Evolutionary conservation across 92 coral and sea anemone genomes (phyloP), one percentile per base, ranked within the genome.

Genomic region (Epizoanthus ramosus): DNA sequence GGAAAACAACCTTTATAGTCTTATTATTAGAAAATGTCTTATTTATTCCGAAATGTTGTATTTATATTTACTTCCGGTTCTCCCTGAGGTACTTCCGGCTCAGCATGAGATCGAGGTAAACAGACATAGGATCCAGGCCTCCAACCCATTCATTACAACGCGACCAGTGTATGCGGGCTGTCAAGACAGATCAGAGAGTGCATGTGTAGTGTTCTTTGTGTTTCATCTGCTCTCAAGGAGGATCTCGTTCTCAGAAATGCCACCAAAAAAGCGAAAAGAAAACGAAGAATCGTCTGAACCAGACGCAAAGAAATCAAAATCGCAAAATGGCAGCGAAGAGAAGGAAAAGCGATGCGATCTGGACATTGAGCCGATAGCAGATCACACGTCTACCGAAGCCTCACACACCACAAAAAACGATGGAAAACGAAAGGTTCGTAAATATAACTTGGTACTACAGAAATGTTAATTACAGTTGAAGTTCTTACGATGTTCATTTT

Each of bases 231-330:
- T 77, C 82, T 63, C 71, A 43, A 61, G 71, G 82, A 71, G 82
- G 82, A 77, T 43, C n/a, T 43, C 41, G 71, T 37, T 19, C 28
- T 41, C 58, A 60, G 82, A 91, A 84, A 86, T 87, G 90, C 87
- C 92, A 88, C 92, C 91, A 53, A 86, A 84, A 77, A 93, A 90
- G 77, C 75, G 91, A 79, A 88, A 87, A 72, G 88, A 89, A 87
- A 87, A 88, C 13, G 97, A 93, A 50, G 81, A 72, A 57, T 64
- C 73, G 33, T 81, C 71, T 33, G 94, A 88, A 58, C 92, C 90
- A 69, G 88, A 86, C 87, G 84, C 87, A 79, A 93, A 93, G 88
- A 91, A 77, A 91, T 53, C 85, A 33, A 92, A 88, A 86, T 75
- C 81, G 28, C 92, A 93, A 74, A 77, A 77, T 43, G 82, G 82